Percentiles rank a stretch among this genome's conserved stretches.
phyloP scores from a whole-genome alignment of 2,113 vertebrate species.

The Hystrix cristata region DNA sequence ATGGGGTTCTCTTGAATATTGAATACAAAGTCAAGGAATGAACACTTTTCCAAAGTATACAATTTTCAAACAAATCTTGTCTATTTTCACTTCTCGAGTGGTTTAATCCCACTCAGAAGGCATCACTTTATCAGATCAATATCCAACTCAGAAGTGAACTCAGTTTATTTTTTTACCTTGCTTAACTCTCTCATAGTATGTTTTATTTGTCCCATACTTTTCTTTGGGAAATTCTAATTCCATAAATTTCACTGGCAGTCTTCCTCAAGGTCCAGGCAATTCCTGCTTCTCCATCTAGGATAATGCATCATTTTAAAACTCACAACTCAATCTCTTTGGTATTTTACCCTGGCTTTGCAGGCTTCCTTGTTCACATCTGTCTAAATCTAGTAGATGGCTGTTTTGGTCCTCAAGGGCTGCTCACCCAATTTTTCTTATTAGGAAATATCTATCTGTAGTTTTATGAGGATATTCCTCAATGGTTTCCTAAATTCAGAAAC shows the following conservation, averaged over 20 bases:
- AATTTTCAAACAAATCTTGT: constrained; percentile 50
- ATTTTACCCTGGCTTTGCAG: background rate
- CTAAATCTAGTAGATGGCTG: background rate
- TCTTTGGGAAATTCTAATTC: background rate
- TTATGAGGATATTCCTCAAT: background rate
- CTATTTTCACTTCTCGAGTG: constrained; percentile 37
- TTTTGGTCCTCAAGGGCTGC: background rate
- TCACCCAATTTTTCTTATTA: background rate
- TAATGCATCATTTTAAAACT: background rate
- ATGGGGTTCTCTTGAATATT: background rate
- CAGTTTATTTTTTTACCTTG: constrained; percentile 44
- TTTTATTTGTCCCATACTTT: background rate
- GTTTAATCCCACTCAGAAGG: constrained; percentile 33
- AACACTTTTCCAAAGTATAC: constrained; percentile 3
- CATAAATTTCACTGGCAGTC: constrained; percentile 17
- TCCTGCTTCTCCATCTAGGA: background rate
- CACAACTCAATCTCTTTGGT: background rate
- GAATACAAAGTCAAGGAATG: background rate
- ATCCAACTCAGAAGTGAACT: constrained; percentile 30
- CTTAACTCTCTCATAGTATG: background rate
- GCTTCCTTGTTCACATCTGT: background rate
- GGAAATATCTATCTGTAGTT: background rate
- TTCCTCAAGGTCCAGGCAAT: background rate
- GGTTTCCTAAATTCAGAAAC: background rate
- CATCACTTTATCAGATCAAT: constrained; percentile 53